Evolutionary conservation across 1,140 invertebrate genomes (phyloP).

Genomic region (Drosophila parabipectinata): DNA sequence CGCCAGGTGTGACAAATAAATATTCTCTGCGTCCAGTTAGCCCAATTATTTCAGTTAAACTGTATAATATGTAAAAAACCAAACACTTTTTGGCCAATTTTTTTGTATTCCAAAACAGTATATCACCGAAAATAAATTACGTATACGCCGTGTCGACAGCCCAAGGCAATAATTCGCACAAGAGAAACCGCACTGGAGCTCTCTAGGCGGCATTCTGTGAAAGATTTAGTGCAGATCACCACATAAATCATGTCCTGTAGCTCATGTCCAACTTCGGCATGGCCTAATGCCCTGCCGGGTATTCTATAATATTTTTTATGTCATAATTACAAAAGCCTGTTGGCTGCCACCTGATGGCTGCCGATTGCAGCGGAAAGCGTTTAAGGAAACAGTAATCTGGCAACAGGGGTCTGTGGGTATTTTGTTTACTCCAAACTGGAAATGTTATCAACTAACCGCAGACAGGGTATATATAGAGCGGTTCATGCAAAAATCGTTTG

Average conservation of each 20-base stretch:
- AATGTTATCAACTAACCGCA: conserved; percentile 34
- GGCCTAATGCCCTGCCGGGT: conserved; percentile 8
- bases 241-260: conserved; percentile 37
- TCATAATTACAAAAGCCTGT: conserved; percentile 42
- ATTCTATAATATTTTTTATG: conserved; percentile 26
- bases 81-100: conserved; percentile 2
- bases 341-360: conserved; percentile 18
- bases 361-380: conserved; percentile 39
- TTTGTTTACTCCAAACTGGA: conserved; percentile 63
- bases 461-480: not conserved
- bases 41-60: not conserved
- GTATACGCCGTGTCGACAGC: conserved; percentile 41
- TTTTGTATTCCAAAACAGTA: conserved; percentile 1
- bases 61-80: not conserved
- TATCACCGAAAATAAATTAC: conserved; percentile 33
- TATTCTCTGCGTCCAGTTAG: not conserved
- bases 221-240: conserved; percentile 39
- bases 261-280: conserved; percentile 31
- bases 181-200: conserved; percentile 5
- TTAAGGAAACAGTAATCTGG: conserved; percentile 61
- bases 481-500: conserved; percentile 32
- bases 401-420: conserved; percentile 1
- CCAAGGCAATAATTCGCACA: conserved; percentile 22
- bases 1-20: not conserved
- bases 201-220: conserved; percentile 11